Base-by-base conservation (phyloP, 37 sponge, comb jelly and placozoan species). In the Tethya wilhelma region DNA sequence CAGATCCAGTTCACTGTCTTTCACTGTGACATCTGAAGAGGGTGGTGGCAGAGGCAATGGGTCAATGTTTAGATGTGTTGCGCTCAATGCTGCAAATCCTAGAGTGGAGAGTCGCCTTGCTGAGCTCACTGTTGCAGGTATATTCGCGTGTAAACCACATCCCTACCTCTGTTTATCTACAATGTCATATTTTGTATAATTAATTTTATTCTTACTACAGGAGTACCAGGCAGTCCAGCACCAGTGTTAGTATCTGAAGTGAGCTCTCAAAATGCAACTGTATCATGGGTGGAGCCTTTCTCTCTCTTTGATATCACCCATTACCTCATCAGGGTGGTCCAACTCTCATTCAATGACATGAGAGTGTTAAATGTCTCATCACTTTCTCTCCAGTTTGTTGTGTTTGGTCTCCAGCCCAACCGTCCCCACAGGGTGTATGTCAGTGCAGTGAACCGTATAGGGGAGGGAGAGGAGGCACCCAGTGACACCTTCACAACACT, bases 241-340 rank as follows among this genome's bases (percentile, higher is more conserved):
- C 41, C 26, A 28, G 20, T 66, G 20, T 67, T 42, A 20, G 79
- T 78, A 26, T 17, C 36, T 5, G 55, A 65, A 26, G 49, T 78
- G 22, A 49, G 38, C 8, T 44, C 68, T 5, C 7, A 25, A 2
- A 41, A 2, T 56, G 80, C 59, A 6, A 43, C 38, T 12, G 41
- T 81, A 0, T 33, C 44, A 1, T 81, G 72, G 82, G 0, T 30
- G 0, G 12, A 12, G 19, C 53, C 64, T 2, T 71, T 81, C 64
- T 71, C 63, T 29, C 72, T 81, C 49, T 23, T 69, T 59, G 23
- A n/a, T 32, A 38, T 80, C 58, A 70, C 80, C 30, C 22, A 67
- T 37, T 78, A 78, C 67, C 31, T 6, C 49, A n/a, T 78, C 23
- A 49, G 53, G 14, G 40, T 75, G 20, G 22, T 3, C 25, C 43